These are phyloP conservation scores for Thaleichthys pacificus DNA, from an alignment of 2,797 vertebrate genomes.

Conservation along the genomic window DNA sequence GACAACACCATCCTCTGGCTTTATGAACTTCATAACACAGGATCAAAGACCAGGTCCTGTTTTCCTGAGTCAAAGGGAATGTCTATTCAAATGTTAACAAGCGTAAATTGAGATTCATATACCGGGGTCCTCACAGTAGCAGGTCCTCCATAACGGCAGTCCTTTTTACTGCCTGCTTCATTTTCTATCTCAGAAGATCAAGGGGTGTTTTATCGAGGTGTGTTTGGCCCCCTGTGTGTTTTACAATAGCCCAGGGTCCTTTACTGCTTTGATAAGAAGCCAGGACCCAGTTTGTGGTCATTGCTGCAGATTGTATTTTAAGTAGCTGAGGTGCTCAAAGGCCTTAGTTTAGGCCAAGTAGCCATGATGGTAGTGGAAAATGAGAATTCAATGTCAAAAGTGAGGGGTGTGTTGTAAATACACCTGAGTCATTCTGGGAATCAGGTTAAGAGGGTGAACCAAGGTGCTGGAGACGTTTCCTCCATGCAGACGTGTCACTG, in stretches of 20 bases:
- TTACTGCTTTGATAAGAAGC: slow-evolving; percentile 45
- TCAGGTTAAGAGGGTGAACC: background rate
- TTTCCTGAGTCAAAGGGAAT: slow-evolving; percentile 11
- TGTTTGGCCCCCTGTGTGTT: slow-evolving; percentile 43
- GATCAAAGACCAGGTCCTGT: slow-evolving; percentile 43
- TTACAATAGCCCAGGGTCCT: slow-evolving; percentile 44
- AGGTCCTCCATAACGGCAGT: slow-evolving; percentile 16
- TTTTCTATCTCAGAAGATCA: slow-evolving; percentile 48
- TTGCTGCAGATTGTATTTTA: slow-evolving; percentile 29
- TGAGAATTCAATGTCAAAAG: slow-evolving; percentile 8
- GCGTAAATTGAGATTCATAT: slow-evolving; percentile 26
- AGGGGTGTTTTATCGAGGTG: slow-evolving; percentile 43
- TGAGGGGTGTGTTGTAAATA: slow-evolving; percentile 6
- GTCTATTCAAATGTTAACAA: slow-evolving; percentile 34
- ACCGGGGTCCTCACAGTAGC: slow-evolving; percentile 27
- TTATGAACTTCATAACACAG: slow-evolving; percentile 4
- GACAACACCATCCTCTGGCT: background rate
- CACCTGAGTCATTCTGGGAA: slow-evolving; percentile 5
- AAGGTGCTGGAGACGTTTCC: background rate
- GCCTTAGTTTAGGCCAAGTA: too few species aligned
- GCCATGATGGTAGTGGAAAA: slow-evolving; percentile 23
- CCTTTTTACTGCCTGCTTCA: slow-evolving; percentile 29
- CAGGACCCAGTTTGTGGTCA: slow-evolving; percentile 38
- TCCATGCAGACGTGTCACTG: too few species aligned
- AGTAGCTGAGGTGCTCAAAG: too few species aligned